Conservation (phyloP, 92 coral and sea anemone genomes). For the Epizoanthus fatuus region DNA sequence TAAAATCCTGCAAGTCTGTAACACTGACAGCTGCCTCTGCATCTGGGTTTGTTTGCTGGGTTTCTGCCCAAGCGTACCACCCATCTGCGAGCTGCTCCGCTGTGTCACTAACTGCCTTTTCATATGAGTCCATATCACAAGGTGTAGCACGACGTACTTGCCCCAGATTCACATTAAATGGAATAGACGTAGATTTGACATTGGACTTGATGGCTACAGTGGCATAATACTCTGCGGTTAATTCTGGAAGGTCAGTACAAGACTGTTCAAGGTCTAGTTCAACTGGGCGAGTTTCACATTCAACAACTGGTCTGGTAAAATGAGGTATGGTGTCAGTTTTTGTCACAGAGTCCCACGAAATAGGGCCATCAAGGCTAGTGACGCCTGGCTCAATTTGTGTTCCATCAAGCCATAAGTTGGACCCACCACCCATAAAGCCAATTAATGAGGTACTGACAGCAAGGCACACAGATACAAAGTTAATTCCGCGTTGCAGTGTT, state of each 20-base stretch:
- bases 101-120: constrained; percentile 60
- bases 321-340: constrained; percentile 15
- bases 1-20: background rate
- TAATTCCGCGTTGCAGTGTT: constrained; percentile 59
- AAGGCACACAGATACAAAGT: constrained; percentile 62
- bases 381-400: constrained; percentile 66
- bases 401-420: constrained; percentile 57
- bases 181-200: constrained; percentile 34
- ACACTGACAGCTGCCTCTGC: constrained; percentile 7
- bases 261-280: constrained; percentile 28
- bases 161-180: constrained; percentile 59
- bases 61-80: constrained; percentile 68
- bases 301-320: background rate
- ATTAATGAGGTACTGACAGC: constrained; percentile 47
- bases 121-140: constrained; percentile 35
- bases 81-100: constrained; percentile 59
- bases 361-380: constrained; percentile 70
- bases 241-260: constrained; percentile 45
- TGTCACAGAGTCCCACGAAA: constrained; percentile 41
- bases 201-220: constrained; percentile 61
- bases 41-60: constrained; percentile 40
- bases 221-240: constrained; percentile 25
- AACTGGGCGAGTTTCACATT: constrained; percentile 20
- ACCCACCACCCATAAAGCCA: constrained; percentile 37
- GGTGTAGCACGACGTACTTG: constrained; percentile 44